A percentile compares a stretch with the other conserved stretches of the same genome.
Evolutionary conservation across 92 coral and sea anemone genomes (phyloP).

Genomic region (Palythoa heliodiscus): DNA sequence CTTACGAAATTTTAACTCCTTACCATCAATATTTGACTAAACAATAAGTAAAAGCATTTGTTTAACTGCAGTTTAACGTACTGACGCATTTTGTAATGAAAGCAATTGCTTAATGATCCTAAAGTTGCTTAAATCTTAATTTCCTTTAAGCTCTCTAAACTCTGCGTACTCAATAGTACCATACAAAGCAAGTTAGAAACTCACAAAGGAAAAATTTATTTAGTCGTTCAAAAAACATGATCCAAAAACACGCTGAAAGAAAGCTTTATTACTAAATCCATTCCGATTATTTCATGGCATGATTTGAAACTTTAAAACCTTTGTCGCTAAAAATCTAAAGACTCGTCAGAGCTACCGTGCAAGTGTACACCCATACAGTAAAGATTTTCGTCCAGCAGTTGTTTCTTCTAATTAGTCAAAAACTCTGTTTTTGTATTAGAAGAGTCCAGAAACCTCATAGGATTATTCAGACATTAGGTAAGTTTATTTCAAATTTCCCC

Average conservation of each 20-base stretch:
- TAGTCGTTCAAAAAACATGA: not conserved
- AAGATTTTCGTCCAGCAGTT: not conserved
- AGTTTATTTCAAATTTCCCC: not conserved
- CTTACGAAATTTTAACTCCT: not conserved
- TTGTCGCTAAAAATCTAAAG: not conserved
- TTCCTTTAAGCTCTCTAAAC: not conserved
- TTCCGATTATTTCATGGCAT: not conserved
- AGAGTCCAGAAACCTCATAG: not conserved
- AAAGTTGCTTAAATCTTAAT: not conserved
- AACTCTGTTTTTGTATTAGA: not conserved
- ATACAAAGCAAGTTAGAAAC: not conserved
- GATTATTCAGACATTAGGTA: not conserved
- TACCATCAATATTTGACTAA: not conserved
- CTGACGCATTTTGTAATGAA: constrained; percentile 45
- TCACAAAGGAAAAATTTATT: not conserved
- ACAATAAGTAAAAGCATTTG: not conserved
- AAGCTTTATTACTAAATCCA: not conserved
- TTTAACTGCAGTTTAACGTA: not conserved
- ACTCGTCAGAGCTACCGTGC: not conserved
- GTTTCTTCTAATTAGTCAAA: not conserved
- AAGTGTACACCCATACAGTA: not conserved
- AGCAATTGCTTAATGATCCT: not conserved
- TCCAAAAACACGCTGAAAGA: not conserved
- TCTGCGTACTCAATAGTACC: no score
- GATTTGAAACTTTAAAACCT: not conserved